Base-by-base conservation (phyloP, 2,797 vertebrate genomes). In the Telmatherina bonti region DNA sequence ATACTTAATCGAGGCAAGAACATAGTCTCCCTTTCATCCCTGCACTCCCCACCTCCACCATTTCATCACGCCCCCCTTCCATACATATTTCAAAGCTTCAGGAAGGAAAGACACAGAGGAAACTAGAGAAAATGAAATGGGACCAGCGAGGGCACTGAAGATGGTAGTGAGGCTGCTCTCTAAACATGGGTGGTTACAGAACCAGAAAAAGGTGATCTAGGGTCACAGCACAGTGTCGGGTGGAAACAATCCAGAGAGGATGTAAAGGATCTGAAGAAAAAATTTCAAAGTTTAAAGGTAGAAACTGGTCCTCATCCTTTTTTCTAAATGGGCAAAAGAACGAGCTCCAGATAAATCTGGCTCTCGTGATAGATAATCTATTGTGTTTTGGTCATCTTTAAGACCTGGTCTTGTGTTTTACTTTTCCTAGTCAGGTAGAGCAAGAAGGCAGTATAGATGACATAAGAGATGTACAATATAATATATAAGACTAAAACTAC, bases 1-100 rank as follows among this genome's bases (percentile, higher is more conserved):
- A 92, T 91, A 89, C 85, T 91, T 89, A 84, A 90, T 87, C 18
- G 52, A 82, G 76, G 74, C 22, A 18, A 77, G 67, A 72, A 76
- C 73, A 41, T 76, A 47, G 0, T 72, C 67, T 72, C 82, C 57
- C 72, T 76, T 72, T 61, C 70, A 38, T 68, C 58, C 70, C 36
- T 49, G 10, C 35, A 18, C 38, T 59, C 38, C 57, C 15, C 55
- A 70, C 62, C 78, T 72, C 71, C 63, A 31, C 52, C 56, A 58
- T 64, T 66, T 62, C 81, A 64, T 78, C 63, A 52, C 77, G 61
- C 70, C 62, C 45, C 68, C 81, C 53, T 27, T 62, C 61, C 75
- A 84, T 88, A 64, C 78, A 86, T 88, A 82, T 88, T 89, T 91
- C 59, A 89, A 82, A 74, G 72, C 74, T 54, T 65, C 71, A 22